phyloP scores from a whole-genome alignment of 2,113 vertebrate genomes.

The Cebidichthys violaceus region DNA sequence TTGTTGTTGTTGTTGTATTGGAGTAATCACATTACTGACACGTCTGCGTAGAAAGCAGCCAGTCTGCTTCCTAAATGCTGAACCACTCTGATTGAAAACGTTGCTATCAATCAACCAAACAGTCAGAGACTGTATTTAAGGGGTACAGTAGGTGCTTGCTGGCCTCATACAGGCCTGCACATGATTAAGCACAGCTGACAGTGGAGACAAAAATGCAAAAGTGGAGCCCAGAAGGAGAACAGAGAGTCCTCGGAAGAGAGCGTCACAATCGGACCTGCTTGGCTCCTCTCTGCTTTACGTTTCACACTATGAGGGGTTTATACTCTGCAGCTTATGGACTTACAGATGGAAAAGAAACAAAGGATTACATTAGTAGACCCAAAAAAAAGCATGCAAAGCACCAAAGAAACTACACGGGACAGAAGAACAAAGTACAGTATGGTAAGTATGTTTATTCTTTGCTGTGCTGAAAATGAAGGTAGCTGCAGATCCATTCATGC shows the following conservation, averaged over 20 bases:
- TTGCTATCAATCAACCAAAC: no score
- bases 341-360: background rate
- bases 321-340: background rate
- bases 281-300: background rate
- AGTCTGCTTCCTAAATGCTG: no score
- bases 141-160: background rate
- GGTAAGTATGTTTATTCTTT: background rate
- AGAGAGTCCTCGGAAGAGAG: background rate
- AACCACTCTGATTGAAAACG: no score
- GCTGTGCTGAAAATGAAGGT: background rate
- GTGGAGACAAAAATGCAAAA: slow-evolving; percentile 10
- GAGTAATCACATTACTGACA: no score
- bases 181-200: slow-evolving; percentile 26
- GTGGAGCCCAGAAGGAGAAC: slow-evolving; percentile 16
- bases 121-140: background rate
- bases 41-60: no score
- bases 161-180: background rate
- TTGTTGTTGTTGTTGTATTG: no score
- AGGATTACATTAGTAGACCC: background rate
- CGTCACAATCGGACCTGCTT: slow-evolving; percentile 6
- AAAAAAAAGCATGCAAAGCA: background rate
- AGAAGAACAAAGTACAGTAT: background rate
- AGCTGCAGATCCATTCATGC: slow-evolving; percentile 16
- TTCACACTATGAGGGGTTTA: background rate
- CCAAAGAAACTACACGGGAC: background rate